Percentiles rank a stretch among this genome's conserved stretches.
These are phyloP conservation scores for Stenurella melanura DNA, from an alignment of 2,888 invertebrate species.

Conservation along the genomic window DNA sequence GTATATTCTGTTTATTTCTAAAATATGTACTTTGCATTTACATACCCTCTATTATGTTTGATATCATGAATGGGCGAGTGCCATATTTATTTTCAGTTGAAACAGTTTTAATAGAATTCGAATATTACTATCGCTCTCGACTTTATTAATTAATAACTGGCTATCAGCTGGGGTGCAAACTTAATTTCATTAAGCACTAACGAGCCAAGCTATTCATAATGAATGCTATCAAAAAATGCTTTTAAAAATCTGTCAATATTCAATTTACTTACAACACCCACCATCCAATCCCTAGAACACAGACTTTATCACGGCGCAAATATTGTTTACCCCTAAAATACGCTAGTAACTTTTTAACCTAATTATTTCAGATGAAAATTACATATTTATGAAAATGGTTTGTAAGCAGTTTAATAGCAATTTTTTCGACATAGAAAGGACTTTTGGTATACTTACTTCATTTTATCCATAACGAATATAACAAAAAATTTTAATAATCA, in stretches of 20 bases:
- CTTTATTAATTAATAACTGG: background rate
- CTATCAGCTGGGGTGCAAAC: background rate
- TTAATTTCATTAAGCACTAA: slow-evolving; percentile 2
- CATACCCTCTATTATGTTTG: too few relatives aligned
- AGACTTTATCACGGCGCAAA: background rate
- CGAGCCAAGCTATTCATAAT: background rate
- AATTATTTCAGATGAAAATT: too few relatives aligned
- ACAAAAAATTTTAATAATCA: too few relatives aligned
- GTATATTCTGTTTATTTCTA: too few relatives aligned
- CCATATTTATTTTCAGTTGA: background rate
- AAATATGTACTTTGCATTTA: background rate
- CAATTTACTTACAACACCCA: background rate
- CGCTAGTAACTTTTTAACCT: background rate
- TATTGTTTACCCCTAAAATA: background rate
- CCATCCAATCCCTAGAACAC: too few relatives aligned
- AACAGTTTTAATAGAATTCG: background rate
- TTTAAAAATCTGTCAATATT: background rate
- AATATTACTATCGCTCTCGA: background rate
- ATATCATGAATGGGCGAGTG: too few relatives aligned
- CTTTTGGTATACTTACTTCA: too few relatives aligned
- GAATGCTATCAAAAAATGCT: background rate
- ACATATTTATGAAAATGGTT: too few relatives aligned
- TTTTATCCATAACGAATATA: too few relatives aligned
- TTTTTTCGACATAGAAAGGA: too few relatives aligned
- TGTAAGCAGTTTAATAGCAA: too few relatives aligned